Base-by-base conservation (phyloP, 1,140 invertebrate species). In the Dinoponera quadriceps region DNA sequence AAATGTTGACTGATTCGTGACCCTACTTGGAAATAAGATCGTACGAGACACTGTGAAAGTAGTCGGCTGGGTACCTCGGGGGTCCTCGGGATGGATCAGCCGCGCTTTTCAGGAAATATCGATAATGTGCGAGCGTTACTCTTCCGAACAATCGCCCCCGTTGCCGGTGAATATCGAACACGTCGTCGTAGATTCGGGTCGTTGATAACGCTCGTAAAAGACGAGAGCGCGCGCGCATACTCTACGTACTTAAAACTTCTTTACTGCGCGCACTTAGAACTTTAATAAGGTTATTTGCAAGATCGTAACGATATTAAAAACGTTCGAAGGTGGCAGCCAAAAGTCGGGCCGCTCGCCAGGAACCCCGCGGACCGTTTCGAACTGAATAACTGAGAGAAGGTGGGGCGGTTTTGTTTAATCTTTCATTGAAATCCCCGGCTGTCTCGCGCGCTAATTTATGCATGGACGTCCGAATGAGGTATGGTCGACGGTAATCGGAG, bases 201-300 rank as follows among this genome's bases (percentile, higher is more conserved):
- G 33, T 69, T 65, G 65, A 80, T 69, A 33, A 33, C 20, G 65
- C 55, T 57, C 65, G 51, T 80, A 80, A 80, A 69, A 69, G 51
- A 69, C 27, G 51, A 22, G 11, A 22, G 11, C n/a, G 38, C 38
- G 4, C 38, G 38, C 38, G 38, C 38, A 44, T n/a, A n/a, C n/a
- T n/a, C n/a, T n/a, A 44, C 59, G 25, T 48, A 80, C 51, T 69
- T 80, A 71, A 71, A 80, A 57, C 65, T 80, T 57, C n/a, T 80
- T 80, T 80, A 48, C 57, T 2, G 22, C 9, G 57, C 20, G 3
- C n/a, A 69, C 55, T 78, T 77, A 55, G 16, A 78, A 16, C 16
- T 44, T 55, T 80, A 80, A 80, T 44, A 71, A 59, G 51, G 33
- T 80, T 57, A 59, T 80, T 57, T 57, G 33, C 33, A 57, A 27